Conservation (phyloP, 2,888 invertebrate species). For the Rhogogaster chlorosoma region DNA sequence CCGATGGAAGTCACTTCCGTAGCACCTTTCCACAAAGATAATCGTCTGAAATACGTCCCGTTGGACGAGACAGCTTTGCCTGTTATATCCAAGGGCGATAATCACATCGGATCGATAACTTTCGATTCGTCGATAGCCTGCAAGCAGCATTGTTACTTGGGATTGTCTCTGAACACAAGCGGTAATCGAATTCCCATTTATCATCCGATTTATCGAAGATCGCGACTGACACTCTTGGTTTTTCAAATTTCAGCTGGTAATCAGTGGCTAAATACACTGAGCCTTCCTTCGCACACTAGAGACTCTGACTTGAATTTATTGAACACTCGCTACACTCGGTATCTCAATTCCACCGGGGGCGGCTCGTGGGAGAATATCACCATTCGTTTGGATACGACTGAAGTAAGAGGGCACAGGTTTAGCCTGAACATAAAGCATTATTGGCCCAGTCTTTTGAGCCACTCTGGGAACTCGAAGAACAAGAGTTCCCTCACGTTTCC, state of each 20-base stretch:
- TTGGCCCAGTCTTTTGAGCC: constrained; percentile 82
- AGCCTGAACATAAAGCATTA: constrained; percentile 83
- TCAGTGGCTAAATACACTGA: constrained; percentile 85
- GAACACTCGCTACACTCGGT: constrained; percentile 83
- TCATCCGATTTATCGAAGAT: neutral
- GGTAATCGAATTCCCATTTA: constrained; percentile 78
- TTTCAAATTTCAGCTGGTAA: constrained; percentile 79
- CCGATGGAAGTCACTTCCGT: constrained; percentile 88
- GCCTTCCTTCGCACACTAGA: constrained; percentile 83
- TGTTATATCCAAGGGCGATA: constrained; percentile 75
- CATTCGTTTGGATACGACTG: constrained; percentile 87
- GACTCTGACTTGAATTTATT: constrained; percentile 86
- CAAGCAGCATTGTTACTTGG: constrained; percentile 87
- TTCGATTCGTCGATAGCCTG: constrained; percentile 89
- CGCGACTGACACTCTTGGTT: neutral
- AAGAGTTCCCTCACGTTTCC: constrained; percentile 82
- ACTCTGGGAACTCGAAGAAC: constrained; percentile 71
- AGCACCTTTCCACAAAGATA: constrained; percentile 79
- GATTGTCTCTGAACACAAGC: constrained; percentile 83
- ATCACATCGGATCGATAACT: constrained; percentile 80
- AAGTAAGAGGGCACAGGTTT: constrained; percentile 84
- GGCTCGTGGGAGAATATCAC: constrained; percentile 84
- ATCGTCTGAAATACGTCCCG: constrained; percentile 74
- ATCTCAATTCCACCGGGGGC: constrained; percentile 78
- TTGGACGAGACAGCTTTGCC: constrained; percentile 70